Percentiles rank a stretch among this genome's conserved stretches.
These are phyloP conservation scores for Megalops atlanticus DNA, from an alignment of 2,113 vertebrate genomes.

Conservation along the genomic window DNA sequence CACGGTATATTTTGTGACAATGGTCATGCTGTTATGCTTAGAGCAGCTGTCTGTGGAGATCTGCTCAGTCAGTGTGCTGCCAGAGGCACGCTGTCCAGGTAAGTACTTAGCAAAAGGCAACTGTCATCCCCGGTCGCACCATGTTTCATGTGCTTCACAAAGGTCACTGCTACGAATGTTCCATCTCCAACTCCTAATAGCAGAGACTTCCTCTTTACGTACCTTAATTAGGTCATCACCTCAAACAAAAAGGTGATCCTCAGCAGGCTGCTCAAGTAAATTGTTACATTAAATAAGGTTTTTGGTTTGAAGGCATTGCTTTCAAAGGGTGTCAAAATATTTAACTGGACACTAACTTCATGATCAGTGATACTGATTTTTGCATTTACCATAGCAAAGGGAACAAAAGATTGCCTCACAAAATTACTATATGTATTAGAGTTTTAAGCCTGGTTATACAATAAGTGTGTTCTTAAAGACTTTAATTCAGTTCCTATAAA, in stretches of 20 bases:
- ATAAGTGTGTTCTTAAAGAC: neutral
- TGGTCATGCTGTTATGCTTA: slow-evolving; percentile 33
- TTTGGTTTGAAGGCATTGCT: neutral
- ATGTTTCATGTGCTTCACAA: neutral
- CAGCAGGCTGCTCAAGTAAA: neutral
- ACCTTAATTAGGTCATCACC: neutral
- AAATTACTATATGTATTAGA: no score
- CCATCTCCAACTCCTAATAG: neutral
- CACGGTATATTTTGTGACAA: slow-evolving; percentile 24
- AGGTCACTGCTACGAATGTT: slow-evolving; percentile 6
- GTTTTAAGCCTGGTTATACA: neutral
- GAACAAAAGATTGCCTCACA: neutral
- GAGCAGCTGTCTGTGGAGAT: slow-evolving; percentile 36
- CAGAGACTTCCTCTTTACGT: neutral
- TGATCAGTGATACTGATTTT: neutral
- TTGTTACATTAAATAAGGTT: neutral
- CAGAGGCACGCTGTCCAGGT: slow-evolving; percentile 41
- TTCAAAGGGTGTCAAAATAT: no score
- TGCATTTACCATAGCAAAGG: neutral
- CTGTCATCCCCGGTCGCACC: slow-evolving; percentile 20
- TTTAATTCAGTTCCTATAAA: neutral
- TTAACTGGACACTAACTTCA: neutral
- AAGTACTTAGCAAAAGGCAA: slow-evolving; percentile 33
- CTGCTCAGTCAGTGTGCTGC: slow-evolving; percentile 30
- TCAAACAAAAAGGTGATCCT: neutral